Evolutionary conservation across 2,888 invertebrate species (phyloP), one percentile per base, ranked within the genome.

Genomic region (Acleris literana): DNA sequence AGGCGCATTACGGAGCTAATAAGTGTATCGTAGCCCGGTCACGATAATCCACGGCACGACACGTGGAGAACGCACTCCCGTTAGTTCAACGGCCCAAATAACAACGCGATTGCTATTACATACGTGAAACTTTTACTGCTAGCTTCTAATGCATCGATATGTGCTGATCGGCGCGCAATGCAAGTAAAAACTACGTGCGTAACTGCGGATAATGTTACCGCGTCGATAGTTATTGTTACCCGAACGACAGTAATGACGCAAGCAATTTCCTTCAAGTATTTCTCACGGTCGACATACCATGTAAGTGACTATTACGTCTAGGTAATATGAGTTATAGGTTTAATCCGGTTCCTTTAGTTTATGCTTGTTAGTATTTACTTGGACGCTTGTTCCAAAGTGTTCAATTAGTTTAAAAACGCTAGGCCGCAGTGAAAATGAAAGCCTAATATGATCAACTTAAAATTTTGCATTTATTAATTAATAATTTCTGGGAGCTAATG

Each of bases 1-100:
- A 65, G 46, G 57, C 46, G 56, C 52, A 66, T 66, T 62, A 55
- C 51, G 44, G 39, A 39, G 56, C 52, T 62, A 61, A 56, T 65
- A 61, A 58, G 55, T 60, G 46, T 61, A 55, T 55, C 43, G 60
- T 56, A 65, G 59, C 48, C 65, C 70, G 74, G 76, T 76, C 78
- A 78, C 78, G 78, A 78, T 70, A 75, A 72, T 69, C 62, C 70
- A 62, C 68, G 61, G 66, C 73, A 72, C 69, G 66, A 66, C 72
- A 80, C 76, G 71, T 73, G 76, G 74, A 72, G 72, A 81, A 78
- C 81, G 79, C 81, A 81, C 76, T 76, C 82, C 86, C 84, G 85
- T 86, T 87, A 87, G 88, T 88, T 88, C 88, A 86, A 84, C 82
- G 87, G 85, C 85, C 87, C 75, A 86, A 81, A 86, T 85, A 81